Conservation (phyloP, 2,888 invertebrate species). For the Drosophila anomelani region DNA sequence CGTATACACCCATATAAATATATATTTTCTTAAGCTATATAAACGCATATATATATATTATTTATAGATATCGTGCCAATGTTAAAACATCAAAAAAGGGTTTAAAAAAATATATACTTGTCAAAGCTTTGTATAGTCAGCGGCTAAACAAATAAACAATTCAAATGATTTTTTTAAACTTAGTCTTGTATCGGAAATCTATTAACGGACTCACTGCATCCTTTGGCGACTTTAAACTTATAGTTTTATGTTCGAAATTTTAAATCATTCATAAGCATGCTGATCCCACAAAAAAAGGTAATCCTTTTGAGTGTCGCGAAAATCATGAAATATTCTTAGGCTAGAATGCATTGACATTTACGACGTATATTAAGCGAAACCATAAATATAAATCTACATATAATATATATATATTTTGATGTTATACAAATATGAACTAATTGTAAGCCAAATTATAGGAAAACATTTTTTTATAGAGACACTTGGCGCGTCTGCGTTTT, state of each 20-base stretch:
- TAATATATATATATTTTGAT: constrained; percentile 67
- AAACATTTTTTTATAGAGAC: constrained; percentile 69
- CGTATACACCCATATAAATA: constrained; percentile 44
- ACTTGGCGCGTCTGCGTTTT: constrained; percentile 65
- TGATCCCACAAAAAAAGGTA: not conserved
- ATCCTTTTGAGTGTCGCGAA: constrained; percentile 1
- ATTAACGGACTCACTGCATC: constrained; percentile 7
- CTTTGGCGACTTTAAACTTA: constrained; percentile 17
- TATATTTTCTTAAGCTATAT: constrained; percentile 62
- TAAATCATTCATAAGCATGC: constrained; percentile 1
- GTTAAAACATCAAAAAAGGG: constrained; percentile 51
- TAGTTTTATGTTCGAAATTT: constrained; percentile 15
- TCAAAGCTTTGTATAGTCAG: constrained; percentile 52
- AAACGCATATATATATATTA: constrained; percentile 38
- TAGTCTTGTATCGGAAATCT: constrained; percentile 44
- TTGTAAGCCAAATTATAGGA: constrained; percentile 71
- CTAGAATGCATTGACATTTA: constrained; percentile 36
- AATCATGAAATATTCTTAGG: constrained; percentile 23
- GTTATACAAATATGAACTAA: constrained; percentile 73
- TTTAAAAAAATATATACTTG: constrained; percentile 37
- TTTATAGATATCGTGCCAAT: constrained; percentile 75
- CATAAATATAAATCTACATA: constrained; percentile 37
- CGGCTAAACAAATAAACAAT: constrained; percentile 30
- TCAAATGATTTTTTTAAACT: constrained; percentile 54
- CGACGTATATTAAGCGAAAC: constrained; percentile 31